Percentiles rank a stretch among this genome's conserved stretches.
These are phyloP conservation scores for Pelecanus crispus DNA, from an alignment of 2,113 vertebrate genomes.

Conservation along the genomic window DNA sequence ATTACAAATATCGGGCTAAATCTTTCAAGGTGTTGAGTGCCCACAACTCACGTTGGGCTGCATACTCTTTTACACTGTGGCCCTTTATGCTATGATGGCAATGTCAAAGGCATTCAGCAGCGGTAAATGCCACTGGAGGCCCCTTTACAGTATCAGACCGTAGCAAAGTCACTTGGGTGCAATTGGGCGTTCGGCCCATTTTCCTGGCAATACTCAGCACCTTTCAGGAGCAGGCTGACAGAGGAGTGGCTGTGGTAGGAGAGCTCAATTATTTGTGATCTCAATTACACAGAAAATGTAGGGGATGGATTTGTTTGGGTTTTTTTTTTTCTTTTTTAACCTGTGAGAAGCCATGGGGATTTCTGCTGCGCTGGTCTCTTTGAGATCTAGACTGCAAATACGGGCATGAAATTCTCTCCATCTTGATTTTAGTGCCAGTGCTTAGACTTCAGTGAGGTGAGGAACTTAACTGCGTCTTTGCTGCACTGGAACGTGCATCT, in stretches of 20 bases:
- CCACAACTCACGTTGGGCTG: not conserved
- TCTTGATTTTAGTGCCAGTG: not conserved
- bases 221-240: not conserved
- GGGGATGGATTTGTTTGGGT: not conserved
- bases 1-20: not conserved
- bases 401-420: not conserved
- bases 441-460: not conserved
- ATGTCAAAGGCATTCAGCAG: not conserved
- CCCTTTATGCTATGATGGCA: not conserved
- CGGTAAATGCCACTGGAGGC: not conserved
- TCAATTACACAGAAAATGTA: not conserved
- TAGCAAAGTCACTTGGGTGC: not conserved
- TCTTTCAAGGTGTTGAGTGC: slow-evolving; percentile 5
- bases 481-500: not conserved
- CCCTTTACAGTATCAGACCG: not conserved
- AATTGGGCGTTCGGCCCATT: not conserved
- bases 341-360: not conserved
- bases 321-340: not conserved
- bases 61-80: not conserved
- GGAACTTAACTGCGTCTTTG: not conserved
- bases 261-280: not conserved
- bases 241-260: not conserved
- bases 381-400: not conserved
- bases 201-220: not conserved
- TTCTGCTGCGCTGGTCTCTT: not conserved